Evolutionary conservation across 2,797 vertebrate genomes (phyloP), one percentile per base, ranked within the genome.

Genomic region (Megalops cyprinoides): DNA sequence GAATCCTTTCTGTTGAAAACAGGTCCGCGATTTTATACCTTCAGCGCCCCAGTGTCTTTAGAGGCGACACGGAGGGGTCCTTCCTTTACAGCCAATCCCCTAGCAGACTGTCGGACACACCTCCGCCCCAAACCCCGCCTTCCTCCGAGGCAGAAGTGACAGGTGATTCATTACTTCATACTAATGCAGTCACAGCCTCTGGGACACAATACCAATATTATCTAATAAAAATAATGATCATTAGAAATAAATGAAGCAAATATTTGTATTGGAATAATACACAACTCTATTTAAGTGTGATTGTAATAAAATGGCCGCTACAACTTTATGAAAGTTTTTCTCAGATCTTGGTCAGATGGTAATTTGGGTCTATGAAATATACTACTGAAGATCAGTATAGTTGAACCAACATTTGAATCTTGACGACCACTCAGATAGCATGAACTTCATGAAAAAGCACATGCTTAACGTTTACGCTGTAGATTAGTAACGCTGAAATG

Each of bases 81-180:
- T 80, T 85, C 78, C 39, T 48, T 74, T 0, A 20, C 0, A 82
- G 86, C 92, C 91, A 92, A 91, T 93, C 88, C 82, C 75, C 48
- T 23, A 15, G 2, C 49, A 56, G 75, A 42, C 2, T 25, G 23
- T 37, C 1, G 25, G 49, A 62, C 83, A 75, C 79, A 42, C 58
- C 60, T 79, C 73, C 39, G 80, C 10, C 77, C 4, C 20, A 55
- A 67, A 55, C 69, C 84, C 39, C 87, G 73, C 87, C 85, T 85
- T 76, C 3, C 37, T 39, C 31, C 58, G 0, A 7, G 0, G 65
- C 82, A 53, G 67, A 88, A 44, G 80, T 84, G 67, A 37, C 77
- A 77, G 34, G 25, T 20, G 53, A 58, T 82, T 31, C n/a, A 85
- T 84, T 44, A 25, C n/a, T n/a, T n/a, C n/a, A n/a, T n/a, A n/a